Conservation (phyloP, 2,797 vertebrate genomes). For the Amniataba percoides region DNA sequence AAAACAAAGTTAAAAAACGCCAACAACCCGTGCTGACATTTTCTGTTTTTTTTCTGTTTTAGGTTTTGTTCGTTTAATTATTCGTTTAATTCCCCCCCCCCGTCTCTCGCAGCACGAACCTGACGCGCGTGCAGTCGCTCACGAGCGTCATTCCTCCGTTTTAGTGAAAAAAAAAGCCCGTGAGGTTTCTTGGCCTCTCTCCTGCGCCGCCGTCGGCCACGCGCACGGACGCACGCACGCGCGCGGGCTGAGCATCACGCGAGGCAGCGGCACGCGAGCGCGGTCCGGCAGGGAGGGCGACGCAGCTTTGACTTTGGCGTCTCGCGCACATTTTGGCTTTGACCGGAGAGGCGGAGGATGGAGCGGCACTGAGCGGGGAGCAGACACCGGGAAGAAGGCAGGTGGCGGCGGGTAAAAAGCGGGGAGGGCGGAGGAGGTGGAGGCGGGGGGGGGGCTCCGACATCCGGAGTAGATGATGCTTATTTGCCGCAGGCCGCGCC, state of each 20-base stretch:
- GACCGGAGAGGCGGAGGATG: slow-evolving; percentile 46
- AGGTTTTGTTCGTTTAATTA: no score
- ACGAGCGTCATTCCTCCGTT: neutral
- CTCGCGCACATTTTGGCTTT: slow-evolving; percentile 21
- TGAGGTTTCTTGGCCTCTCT: slow-evolving; percentile 22
- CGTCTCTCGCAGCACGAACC: no score
- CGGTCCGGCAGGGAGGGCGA: slow-evolving; percentile 13
- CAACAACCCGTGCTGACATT: neutral
- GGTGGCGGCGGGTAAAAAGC: no score
- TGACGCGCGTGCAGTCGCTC: neutral
- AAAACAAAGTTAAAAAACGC: slow-evolving; percentile 25
- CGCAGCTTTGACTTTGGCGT: slow-evolving; percentile 47
- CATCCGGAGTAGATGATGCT: slow-evolving; percentile 72
- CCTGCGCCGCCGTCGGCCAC: slow-evolving; percentile 48
- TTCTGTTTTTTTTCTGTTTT: neutral
- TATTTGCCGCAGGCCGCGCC: slow-evolving; percentile 82
- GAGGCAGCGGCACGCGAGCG: slow-evolving; percentile 1
- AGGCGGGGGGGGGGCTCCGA: slow-evolving; percentile 20
- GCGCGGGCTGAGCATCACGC: slow-evolving; percentile 34
- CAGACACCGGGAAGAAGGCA: neutral
- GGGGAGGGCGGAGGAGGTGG: neutral
- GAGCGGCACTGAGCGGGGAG: slow-evolving; percentile 56
- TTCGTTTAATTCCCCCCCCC: no score
- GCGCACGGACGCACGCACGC: slow-evolving; percentile 55
- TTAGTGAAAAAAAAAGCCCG: neutral